Evolutionary conservation across 2,888 invertebrate species (phyloP), one percentile per base, ranked within the genome.

Genomic region (Andrena bucephala): DNA sequence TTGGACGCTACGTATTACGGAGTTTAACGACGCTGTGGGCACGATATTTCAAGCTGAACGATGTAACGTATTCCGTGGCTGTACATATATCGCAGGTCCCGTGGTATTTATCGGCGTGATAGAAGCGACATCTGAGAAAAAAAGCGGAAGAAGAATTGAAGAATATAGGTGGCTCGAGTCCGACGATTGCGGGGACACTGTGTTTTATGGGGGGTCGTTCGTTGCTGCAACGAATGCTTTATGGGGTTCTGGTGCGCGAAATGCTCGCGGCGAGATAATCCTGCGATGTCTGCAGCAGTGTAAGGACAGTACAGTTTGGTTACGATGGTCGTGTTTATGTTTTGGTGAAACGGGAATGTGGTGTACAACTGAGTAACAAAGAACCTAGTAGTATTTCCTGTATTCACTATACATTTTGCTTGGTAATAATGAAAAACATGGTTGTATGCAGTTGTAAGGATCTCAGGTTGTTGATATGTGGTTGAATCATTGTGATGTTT

Each of bases 1-100:
- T 50, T 13, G 57, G 36, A 59, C 68, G 27, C 6, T 54, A 27
- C 8, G 33, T 69, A 68, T 75, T 67, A 62, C 68, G 71, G 7
- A 36, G 50, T 67, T 68, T 78, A 78, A 79, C 63, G 68, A 75
- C 50, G 36, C n/a, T 59, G 57, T 50, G 31, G 29, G 10, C n/a
- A 2, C 63, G 54, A 75, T 79, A 79, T 75, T 69, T 75, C 75
- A 63, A 57, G 57, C 20, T 5, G 50, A 27, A 63, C 59, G 63
- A 48, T 33, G 31, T 65, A 69, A 69, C 48, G 57, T 75, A 79
- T 75, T 68, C 63, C 48, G 27, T 10, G 63, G 24, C 50, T 24
- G 68, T 75, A 65, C 50, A 59, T 75, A 8, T 3, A 4, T 24
- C 52, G 5, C 10, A 20, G 7, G 24, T 31, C 27, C 48, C n/a